These are phyloP conservation scores for Anisognathus igniventris DNA, from an alignment of 2,797 vertebrate genomes.

Conservation along the genomic window DNA sequence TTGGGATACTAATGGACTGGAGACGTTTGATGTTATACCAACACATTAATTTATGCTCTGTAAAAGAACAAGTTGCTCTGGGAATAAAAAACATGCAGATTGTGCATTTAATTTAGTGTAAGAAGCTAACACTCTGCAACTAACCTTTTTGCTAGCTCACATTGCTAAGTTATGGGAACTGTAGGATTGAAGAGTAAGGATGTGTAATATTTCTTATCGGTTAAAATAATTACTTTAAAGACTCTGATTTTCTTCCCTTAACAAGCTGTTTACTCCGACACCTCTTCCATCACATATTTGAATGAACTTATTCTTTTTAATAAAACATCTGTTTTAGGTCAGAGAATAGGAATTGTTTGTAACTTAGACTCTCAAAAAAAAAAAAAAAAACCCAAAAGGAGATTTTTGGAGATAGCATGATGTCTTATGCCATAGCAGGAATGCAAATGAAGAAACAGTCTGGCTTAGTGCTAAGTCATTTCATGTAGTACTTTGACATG, in stretches of 20 bases:
- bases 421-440: neutral
- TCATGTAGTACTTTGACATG: neutral
- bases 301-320: neutral
- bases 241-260: neutral
- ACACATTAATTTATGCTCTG: constrained; percentile 42
- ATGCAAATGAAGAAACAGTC: neutral
- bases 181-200: neutral
- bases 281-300: neutral
- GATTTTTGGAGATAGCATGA: neutral
- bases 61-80: constrained; percentile 18
- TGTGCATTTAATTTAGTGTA: constrained; percentile 1
- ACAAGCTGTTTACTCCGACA: neutral
- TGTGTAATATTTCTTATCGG: neutral
- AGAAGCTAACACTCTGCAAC: neutral
- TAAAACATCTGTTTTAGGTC: neutral
- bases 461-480: neutral
- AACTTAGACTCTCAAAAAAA: neutral
- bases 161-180: neutral
- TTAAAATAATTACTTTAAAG: constrained; percentile 21
- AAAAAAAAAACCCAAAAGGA: neutral
- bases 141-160: constrained; percentile 33
- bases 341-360: neutral
- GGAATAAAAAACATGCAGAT: neutral
- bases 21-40: neutral
- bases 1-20: neutral